Evolutionary conservation across 2,888 invertebrate species (phyloP).

Genomic region (Agrotis ipsilon): DNA sequence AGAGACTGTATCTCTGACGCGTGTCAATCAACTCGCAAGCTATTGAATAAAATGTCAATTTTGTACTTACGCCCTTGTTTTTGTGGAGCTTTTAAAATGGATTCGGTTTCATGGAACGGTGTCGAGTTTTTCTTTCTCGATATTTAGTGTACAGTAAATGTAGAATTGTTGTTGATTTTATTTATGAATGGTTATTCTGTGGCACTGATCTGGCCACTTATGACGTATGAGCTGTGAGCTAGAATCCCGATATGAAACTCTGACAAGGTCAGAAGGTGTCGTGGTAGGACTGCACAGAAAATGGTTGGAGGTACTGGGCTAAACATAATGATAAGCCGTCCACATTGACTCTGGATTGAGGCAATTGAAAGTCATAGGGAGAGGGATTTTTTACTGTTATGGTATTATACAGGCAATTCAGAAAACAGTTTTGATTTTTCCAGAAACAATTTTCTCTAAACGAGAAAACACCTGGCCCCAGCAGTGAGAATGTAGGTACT

Average conservation of each 20-base stretch:
- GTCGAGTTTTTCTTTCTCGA: conserved; percentile 10
- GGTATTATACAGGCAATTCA: too few relatives aligned
- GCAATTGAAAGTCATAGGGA: too few relatives aligned
- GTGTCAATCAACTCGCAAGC: conserved; percentile 79
- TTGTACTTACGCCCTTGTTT: conserved; percentile 70
- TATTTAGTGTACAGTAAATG: neutral
- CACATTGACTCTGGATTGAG: too few relatives aligned
- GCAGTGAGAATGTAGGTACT: neutral
- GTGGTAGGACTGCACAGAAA: too few relatives aligned
- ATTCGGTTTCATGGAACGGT: conserved; percentile 33
- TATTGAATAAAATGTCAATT: conserved; percentile 84
- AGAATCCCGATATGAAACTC: too few relatives aligned
- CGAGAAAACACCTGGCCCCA: neutral
- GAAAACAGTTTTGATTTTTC: too few relatives aligned
- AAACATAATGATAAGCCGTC: too few relatives aligned
- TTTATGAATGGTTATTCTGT: neutral
- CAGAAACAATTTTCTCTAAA: neutral
- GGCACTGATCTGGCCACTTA: too few relatives aligned
- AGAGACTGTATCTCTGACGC: conserved; percentile 82
- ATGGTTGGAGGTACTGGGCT: too few relatives aligned
- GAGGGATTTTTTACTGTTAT: too few relatives aligned
- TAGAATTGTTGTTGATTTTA: neutral
- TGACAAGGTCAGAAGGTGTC: too few relatives aligned
- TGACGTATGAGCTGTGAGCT: too few relatives aligned
- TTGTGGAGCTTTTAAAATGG: conserved; percentile 49